Conservation (phyloP, 1,140 invertebrate species). For the Prorops nasuta region DNA sequence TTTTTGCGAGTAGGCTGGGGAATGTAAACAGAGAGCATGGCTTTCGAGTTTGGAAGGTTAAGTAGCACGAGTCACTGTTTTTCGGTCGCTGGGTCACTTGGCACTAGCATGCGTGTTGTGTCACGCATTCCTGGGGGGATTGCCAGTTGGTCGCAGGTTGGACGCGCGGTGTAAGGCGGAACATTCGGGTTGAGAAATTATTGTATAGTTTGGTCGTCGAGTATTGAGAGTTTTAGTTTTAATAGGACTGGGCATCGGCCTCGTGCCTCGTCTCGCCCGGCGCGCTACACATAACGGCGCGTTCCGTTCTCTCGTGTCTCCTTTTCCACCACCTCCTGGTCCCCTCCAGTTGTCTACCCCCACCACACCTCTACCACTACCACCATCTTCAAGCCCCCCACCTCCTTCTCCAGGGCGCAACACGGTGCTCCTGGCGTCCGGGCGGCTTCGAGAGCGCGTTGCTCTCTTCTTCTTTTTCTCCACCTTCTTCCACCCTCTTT, state of each 20-base stretch:
- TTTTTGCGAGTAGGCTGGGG: too few species aligned
- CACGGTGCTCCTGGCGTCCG: slow-evolving; percentile 30
- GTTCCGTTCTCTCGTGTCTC: slow-evolving; percentile 23
- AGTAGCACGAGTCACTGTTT: too few species aligned
- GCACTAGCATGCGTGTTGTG: too few species aligned
- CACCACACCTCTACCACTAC: slow-evolving; percentile 13
- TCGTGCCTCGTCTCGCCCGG: slow-evolving; percentile 26
- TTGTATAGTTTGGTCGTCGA: too few species aligned
- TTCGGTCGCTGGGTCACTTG: too few species aligned
- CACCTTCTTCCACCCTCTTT: neutral
- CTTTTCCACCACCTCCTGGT: neutral
- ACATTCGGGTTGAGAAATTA: too few species aligned
- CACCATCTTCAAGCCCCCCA: slow-evolving; percentile 22
- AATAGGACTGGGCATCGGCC: too few species aligned
- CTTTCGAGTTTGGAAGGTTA: too few species aligned
- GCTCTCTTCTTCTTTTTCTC: slow-evolving; percentile 8
- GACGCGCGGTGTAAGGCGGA: slow-evolving; percentile 23
- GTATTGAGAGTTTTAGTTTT: too few species aligned
- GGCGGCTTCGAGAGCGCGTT: slow-evolving; percentile 27
- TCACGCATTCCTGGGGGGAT: too few species aligned
- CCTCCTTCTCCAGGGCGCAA: slow-evolving; percentile 32
- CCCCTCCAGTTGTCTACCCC: neutral
- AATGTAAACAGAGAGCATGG: too few species aligned
- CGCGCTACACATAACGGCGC: slow-evolving; percentile 20
- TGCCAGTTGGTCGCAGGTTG: slow-evolving; percentile 25